Conservation (phyloP, 2,113 vertebrate genomes). For the Diglossa brunneiventris region DNA sequence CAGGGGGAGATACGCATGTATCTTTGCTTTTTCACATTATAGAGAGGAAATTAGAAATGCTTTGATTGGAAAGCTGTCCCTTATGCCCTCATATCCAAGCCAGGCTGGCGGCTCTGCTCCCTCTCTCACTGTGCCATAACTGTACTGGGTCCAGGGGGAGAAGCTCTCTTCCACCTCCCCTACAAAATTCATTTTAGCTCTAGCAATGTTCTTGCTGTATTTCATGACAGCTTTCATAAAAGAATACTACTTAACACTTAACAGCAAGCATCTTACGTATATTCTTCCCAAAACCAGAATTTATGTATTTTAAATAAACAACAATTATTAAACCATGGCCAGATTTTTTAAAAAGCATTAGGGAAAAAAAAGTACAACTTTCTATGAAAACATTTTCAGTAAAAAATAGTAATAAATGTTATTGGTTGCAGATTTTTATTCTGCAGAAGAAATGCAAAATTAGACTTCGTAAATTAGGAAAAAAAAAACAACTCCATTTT, state of each 20-base stretch:
- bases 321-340: not conserved
- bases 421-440: not conserved
- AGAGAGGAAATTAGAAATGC: not conserved
- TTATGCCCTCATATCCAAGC: not conserved
- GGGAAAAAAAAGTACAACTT: not conserved
- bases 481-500: not conserved
- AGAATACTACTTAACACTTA: not conserved
- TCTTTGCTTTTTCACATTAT: not conserved
- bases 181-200: not conserved
- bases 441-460: not conserved
- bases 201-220: not conserved
- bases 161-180: not conserved
- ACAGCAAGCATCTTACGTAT: not conserved
- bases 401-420: not conserved
- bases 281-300: not conserved
- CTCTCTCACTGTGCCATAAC: not conserved
- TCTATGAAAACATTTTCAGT: not conserved
- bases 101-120: not conserved
- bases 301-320: not conserved
- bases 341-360: not conserved
- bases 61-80: not conserved
- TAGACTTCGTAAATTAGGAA: not conserved
- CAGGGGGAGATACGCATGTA: not conserved
- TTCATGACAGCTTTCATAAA: not conserved
- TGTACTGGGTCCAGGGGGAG: not conserved